Evolutionary conservation across 2,888 invertebrate species (phyloP).

Genomic region (Monopis laevigella): DNA sequence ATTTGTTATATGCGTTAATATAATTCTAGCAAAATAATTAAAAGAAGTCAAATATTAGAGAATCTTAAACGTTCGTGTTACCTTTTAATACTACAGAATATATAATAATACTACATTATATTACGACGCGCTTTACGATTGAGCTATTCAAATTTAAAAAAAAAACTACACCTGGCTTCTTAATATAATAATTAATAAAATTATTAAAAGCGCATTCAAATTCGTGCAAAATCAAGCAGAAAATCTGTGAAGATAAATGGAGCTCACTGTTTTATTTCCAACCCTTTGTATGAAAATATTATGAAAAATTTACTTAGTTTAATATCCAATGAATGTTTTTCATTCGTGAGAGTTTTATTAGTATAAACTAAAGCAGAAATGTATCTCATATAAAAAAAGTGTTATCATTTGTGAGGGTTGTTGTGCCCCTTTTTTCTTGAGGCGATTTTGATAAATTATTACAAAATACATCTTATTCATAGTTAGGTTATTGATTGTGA

Average conservation of each 20-base stretch:
- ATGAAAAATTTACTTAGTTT: slow-evolving; percentile 11
- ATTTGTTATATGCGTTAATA: too few relatives aligned
- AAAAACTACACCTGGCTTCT: slow-evolving; percentile 14
- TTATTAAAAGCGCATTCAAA: slow-evolving; percentile 14
- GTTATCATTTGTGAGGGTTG: slow-evolving; percentile 14
- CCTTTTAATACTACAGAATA: too few relatives aligned
- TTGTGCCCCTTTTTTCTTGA: slow-evolving; percentile 13
- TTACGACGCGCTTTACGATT: too few relatives aligned
- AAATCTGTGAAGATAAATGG: slow-evolving; percentile 23
- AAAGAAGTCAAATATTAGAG: too few relatives aligned
- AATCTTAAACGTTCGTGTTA: too few relatives aligned
- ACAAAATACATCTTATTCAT: slow-evolving; percentile 50
- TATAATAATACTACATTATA: too few relatives aligned
- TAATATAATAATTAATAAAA: slow-evolving; percentile 27
- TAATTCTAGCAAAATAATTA: too few relatives aligned
- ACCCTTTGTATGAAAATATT: slow-evolving; percentile 2
- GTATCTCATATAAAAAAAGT: background rate
- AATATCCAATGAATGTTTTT: too few relatives aligned
- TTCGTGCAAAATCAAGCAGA: slow-evolving; percentile 37
- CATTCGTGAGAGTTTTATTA: background rate
- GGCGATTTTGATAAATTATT: slow-evolving; percentile 42
- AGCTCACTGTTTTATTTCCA: background rate
- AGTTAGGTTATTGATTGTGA: slow-evolving; percentile 57
- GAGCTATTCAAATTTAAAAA: too few relatives aligned
- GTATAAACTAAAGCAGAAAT: background rate